Evolutionary conservation across 1,140 invertebrate genomes (phyloP).

Genomic region (Rhizoglyphus robini): DNA sequence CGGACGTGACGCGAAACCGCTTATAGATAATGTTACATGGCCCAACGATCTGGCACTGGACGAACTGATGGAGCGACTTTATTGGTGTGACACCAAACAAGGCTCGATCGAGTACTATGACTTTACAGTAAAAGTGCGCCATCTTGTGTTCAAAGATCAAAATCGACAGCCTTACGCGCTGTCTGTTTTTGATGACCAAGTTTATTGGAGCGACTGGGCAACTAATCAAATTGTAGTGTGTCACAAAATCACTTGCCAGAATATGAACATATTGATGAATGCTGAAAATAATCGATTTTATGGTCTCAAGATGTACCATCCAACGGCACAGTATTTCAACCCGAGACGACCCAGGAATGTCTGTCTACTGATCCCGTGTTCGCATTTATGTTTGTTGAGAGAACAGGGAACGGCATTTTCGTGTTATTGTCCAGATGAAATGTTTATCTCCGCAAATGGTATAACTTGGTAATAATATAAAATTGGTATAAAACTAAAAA

Average conservation of each 20-base stretch:
- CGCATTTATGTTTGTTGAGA: conserved; percentile 62
- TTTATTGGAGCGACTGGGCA: conserved; percentile 74
- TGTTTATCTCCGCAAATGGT: conserved; percentile 34
- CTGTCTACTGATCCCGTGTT: conserved; percentile 51
- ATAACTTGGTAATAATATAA: no score
- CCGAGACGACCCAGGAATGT: conserved; percentile 38
- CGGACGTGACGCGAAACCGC: conserved; percentile 50
- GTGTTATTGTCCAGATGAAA: conserved; percentile 64
- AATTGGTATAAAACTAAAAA: no score
- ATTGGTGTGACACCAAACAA: conserved; percentile 40
- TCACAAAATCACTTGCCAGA: conserved; percentile 42
- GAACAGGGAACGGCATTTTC: conserved; percentile 40
- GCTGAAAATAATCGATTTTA: conserved; percentile 32
- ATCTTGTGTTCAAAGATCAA: conserved; percentile 23
- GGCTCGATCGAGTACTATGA: conserved; percentile 42
- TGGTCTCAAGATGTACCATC: conserved; percentile 36
- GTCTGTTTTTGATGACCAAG: conserved; percentile 64
- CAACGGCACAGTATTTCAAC: conserved; percentile 29
- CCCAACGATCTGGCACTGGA: conserved; percentile 52
- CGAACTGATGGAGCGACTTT: conserved; percentile 36
- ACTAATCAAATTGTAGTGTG: conserved; percentile 29
- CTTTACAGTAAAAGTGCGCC: conserved; percentile 37
- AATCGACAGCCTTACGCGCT: conserved; percentile 45
- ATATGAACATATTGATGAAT: conserved; percentile 32
- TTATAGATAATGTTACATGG: conserved; percentile 41